Evolutionary conservation across 2,113 vertebrate species (phyloP).

Genomic region (Pachypanchax playfairii): DNA sequence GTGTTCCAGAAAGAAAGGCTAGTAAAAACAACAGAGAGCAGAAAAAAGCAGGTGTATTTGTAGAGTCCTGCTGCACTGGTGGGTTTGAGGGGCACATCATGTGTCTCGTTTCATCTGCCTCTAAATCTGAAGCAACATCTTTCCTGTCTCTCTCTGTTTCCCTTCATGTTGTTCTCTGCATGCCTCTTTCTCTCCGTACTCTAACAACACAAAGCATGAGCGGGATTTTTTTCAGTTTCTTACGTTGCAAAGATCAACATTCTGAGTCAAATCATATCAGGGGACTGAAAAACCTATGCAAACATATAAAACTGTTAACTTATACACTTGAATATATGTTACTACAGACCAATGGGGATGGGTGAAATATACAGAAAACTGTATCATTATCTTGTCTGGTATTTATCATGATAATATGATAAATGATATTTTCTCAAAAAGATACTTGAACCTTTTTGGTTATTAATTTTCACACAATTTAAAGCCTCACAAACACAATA

Average conservation of each 20-base stretch:
- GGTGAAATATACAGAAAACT: too few species aligned
- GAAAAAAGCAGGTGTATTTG: conserved; percentile 55
- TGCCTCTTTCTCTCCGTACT: conserved; percentile 25
- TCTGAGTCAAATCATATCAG: conserved; percentile 5
- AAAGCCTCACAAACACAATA: too few species aligned
- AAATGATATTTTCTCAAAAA: too few species aligned
- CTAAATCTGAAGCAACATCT: conserved; percentile 41
- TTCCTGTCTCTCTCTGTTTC: conserved; percentile 38
- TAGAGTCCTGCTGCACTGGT: conserved; percentile 48
- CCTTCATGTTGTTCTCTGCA: conserved; percentile 35
- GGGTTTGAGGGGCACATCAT: conserved; percentile 56
- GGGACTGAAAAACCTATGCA: neutral
- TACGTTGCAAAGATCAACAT: conserved; percentile 2
- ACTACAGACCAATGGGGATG: too few species aligned
- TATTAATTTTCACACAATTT: too few species aligned
- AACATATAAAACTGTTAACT: neutral
- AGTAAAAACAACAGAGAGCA: conserved; percentile 45
- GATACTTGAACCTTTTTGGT: too few species aligned
- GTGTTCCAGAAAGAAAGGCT: conserved; percentile 39
- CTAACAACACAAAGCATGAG: conserved; percentile 14
- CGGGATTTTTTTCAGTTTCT: conserved; percentile 14
- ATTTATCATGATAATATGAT: too few species aligned
- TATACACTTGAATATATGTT: too few species aligned
- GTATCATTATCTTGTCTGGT: too few species aligned
- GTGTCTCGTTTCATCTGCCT: conserved; percentile 58